Evolutionary conservation across 1,140 invertebrate genomes (phyloP).

Genomic region (Drosophila quadrilineata): DNA sequence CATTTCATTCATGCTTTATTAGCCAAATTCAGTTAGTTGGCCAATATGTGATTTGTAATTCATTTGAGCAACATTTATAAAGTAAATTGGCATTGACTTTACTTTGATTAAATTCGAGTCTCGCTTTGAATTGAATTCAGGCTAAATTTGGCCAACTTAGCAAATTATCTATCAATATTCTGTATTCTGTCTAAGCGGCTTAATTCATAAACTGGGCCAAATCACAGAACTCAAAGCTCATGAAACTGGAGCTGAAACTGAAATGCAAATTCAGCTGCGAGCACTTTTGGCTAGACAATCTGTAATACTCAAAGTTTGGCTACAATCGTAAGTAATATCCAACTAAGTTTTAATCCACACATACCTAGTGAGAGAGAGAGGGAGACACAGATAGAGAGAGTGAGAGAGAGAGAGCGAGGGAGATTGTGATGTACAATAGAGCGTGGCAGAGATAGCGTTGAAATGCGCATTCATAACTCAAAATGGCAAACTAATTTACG

Average conservation of each 20-base stretch:
- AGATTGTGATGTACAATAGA: neutral
- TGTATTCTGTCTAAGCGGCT: slow-evolving; percentile 30
- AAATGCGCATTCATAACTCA: slow-evolving; percentile 79
- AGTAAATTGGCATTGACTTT: too few species aligned
- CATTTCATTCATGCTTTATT: slow-evolving; percentile 26
- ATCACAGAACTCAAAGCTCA: slow-evolving; percentile 3
- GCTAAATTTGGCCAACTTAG: too few species aligned
- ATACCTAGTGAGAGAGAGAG: neutral
- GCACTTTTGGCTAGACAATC: neutral
- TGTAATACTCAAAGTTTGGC: slow-evolving; percentile 23
- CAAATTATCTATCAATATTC: too few species aligned
- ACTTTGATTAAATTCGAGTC: too few species aligned
- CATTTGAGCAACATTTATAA: neutral
- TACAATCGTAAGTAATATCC: slow-evolving; percentile 39
- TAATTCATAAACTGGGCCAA: neutral
- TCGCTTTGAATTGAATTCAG: too few species aligned
- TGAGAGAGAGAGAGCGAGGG: neutral
- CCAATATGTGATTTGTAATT: slow-evolving; percentile 6
- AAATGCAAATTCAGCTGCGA: slow-evolving; percentile 13
- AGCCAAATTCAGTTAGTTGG: slow-evolving; percentile 7
- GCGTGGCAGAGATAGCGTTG: slow-evolving; percentile 13
- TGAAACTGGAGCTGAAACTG: slow-evolving; percentile 1
- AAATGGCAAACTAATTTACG: slow-evolving; percentile 79
- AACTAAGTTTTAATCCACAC: slow-evolving; percentile 49
- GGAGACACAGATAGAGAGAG: neutral